Conservation (phyloP, 2,888 invertebrate genomes). For the Lycaena phlaeas region DNA sequence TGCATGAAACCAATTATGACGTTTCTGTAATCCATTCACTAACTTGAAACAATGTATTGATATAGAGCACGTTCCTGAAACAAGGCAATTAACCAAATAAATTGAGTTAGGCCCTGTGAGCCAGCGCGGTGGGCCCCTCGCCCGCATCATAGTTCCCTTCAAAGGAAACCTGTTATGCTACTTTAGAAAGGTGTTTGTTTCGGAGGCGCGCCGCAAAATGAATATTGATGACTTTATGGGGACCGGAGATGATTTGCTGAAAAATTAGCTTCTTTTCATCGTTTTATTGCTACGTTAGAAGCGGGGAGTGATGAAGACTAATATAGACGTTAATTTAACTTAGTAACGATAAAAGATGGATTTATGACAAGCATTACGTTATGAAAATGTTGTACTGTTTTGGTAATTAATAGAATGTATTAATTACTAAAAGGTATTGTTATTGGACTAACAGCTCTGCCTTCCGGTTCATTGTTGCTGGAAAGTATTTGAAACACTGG, state of each 20-base stretch:
- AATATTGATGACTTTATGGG: conserved; percentile 71
- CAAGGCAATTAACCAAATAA: conserved; percentile 65
- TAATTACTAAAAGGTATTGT: too few species aligned
- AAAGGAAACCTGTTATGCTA: conserved; percentile 53
- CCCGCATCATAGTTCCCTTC: conserved; percentile 48
- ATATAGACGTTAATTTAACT: conserved; percentile 65
- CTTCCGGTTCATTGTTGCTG: too few species aligned
- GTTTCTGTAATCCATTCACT: conserved; percentile 25
- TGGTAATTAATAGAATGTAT: neutral
- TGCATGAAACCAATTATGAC: conserved; percentile 19
- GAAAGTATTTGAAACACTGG: too few species aligned
- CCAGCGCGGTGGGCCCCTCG: conserved; percentile 23
- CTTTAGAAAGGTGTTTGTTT: conserved; percentile 66
- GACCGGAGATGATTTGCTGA: conserved; percentile 69
- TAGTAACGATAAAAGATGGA: conserved; percentile 51
- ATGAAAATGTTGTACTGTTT: conserved; percentile 12
- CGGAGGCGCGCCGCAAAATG: conserved; percentile 65
- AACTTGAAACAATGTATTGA: conserved; percentile 32
- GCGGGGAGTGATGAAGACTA: conserved; percentile 62
- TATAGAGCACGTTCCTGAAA: conserved; percentile 42
- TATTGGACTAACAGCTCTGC: too few species aligned
- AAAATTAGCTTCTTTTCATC: conserved; percentile 71
- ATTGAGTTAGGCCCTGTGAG: conserved; percentile 36
- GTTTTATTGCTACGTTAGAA: conserved; percentile 63
- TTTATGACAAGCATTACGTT: conserved; percentile 30